phyloP scores from a whole-genome alignment of 2,888 invertebrate genomes.

The Deroplatys truncata region DNA sequence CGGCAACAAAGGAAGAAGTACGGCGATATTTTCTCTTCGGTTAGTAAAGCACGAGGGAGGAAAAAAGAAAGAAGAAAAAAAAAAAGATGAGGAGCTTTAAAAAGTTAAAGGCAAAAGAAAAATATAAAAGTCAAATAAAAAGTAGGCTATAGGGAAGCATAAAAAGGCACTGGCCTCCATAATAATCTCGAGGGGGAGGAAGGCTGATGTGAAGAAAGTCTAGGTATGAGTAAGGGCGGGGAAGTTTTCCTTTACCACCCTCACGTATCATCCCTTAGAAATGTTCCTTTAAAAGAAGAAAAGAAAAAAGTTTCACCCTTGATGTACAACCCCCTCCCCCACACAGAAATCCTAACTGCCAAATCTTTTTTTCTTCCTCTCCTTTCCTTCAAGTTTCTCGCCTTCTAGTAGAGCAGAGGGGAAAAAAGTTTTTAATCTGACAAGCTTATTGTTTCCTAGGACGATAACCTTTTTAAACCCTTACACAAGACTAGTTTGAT shows the following conservation, averaged over 20 bases:
- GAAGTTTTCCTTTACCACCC: background rate
- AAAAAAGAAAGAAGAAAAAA: no score
- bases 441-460: background rate
- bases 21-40: background rate
- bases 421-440: background rate
- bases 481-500: background rate
- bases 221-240: background rate
- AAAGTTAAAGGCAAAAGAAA: background rate
- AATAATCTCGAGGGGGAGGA: background rate
- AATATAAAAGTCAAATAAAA: slow-evolving; percentile 1
- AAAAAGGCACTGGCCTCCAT: background rate
- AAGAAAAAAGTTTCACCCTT: background rate
- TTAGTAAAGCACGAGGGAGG: background rate
- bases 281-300: background rate
- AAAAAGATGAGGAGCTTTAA: background rate
- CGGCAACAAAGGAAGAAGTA: background rate
- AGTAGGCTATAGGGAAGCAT: background rate
- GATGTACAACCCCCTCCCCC: no score
- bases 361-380: background rate
- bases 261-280: background rate
- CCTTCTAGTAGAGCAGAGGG: background rate
- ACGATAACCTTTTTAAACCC: background rate
- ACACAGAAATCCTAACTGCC: background rate
- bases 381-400: background rate
- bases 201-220: background rate